Conservation (phyloP, 2,113 vertebrate genomes). For the Chitala chitala region DNA sequence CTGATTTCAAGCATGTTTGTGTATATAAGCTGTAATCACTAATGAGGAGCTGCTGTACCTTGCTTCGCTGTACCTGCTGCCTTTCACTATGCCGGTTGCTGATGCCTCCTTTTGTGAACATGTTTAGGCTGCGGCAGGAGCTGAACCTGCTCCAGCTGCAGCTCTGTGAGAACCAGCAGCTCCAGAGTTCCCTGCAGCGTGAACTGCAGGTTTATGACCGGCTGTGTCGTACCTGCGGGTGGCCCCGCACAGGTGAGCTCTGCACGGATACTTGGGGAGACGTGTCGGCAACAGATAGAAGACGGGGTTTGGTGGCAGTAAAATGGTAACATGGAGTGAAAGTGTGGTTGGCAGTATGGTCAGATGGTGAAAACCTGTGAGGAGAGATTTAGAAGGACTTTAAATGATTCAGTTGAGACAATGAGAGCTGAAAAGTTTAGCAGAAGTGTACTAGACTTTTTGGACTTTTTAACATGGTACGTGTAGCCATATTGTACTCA, state of each 20-base stretch:
- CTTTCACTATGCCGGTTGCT: neutral
- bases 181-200: slow-evolving; percentile 72
- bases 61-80: neutral
- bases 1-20: neutral
- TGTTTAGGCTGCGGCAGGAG: slow-evolving; percentile 80
- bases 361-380: too few relatives aligned
- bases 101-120: too few relatives aligned
- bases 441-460: too few relatives aligned
- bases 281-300: too few relatives aligned
- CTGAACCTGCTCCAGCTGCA: slow-evolving; percentile 80
- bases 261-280: neutral
- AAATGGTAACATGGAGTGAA: too few relatives aligned
- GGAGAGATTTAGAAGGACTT: too few relatives aligned
- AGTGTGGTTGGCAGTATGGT: too few relatives aligned
- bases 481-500: too few relatives aligned
- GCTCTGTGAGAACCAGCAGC: slow-evolving; percentile 73
- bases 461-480: too few relatives aligned
- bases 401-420: too few relatives aligned
- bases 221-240: slow-evolving; percentile 53
- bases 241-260: slow-evolving; percentile 58
- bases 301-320: too few relatives aligned
- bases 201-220: slow-evolving; percentile 74
- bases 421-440: too few relatives aligned
- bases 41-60: neutral
- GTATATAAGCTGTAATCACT: neutral